Base-by-base conservation (phyloP, 2,888 invertebrate genomes). In the Nowickia ferox region DNA sequence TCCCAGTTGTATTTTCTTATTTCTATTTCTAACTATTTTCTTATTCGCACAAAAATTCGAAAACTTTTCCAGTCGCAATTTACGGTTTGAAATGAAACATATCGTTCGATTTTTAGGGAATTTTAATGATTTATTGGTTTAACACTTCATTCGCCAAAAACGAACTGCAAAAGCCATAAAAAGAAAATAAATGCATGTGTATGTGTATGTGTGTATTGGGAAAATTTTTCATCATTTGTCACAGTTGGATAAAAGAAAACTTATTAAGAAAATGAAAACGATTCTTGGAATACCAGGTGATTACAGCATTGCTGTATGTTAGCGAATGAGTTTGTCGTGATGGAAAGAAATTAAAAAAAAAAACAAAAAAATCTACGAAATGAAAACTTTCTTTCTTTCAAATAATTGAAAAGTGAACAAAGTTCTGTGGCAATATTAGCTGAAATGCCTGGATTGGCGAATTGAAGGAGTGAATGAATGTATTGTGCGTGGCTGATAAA, bases 201-300 rank as follows among this genome's bases (percentile, higher is more conserved):
- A 2, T 30, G 30, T 6, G 6, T 30, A 6, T 30, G 6, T 30
- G 30, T 30, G 30, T 19, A 15, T 53, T 71, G 22, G 15, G 19
- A 42, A 83, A 83, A 83, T 86, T 86, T 75, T 82, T 79, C 86
- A 79, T 83, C 86, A 86, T 86, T 86, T 86, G 83, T 86, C 86
- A 83, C 79, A 82, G 82, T 82, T 82, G 78, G 57, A 82, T 78
- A 71, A 42, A 80, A 51, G 19, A 71, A 76, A 79, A 84, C 63
- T 84, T 84, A 65, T 75, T 69, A 63, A 55, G 51, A 74, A 78
- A 71, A 72, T 66, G 65, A 59, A 77, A 78, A 68, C 59, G 46
- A 55, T 68, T 74, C 51, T 66, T 11, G 19, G 44, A 68, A 75
- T 75, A 61, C 66, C 51, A 74, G 71, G 71, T 72, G 65, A 66